Base-by-base conservation (phyloP, 2,113 vertebrate species). In the Cathartes aura region DNA sequence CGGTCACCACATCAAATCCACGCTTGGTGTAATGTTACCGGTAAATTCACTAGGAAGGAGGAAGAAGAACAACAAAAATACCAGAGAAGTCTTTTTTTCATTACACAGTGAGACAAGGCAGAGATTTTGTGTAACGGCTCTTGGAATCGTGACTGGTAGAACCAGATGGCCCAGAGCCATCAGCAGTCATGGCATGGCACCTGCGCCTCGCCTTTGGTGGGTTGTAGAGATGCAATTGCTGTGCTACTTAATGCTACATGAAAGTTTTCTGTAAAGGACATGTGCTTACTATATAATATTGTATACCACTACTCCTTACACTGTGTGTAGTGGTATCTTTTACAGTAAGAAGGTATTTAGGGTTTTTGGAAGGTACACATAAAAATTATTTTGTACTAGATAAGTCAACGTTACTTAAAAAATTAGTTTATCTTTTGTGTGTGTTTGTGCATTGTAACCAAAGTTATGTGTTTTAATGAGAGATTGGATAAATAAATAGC, bases 161-260 rank as follows among this genome's bases (percentile, higher is more conserved):
- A 60, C 14, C 24, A 80, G 71, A 64, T 23, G 32, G 10, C 36
- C 5, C 34, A 82, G 42, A 27, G 4, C 4, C 40, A 52, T 9
- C 40, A 8, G 3, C 16, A 73, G 18, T 15, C 60, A 47, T 18
- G n/a, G 34, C 40, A 66, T 5, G 7, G 8, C 40, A 58, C 8
- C 40, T 2, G 0, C 4, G 0, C 8, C 27, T 56, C 4, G 0
- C 8, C 27, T 56, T 58, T 2, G 9, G 45, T 48, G 38, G 15
- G 11, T 3, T 40, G 17, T 24, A 43, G 50, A 74, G 29, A 36
- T 91, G 43, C 8, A 53, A 23, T 3, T 62, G 27, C 20, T 75
- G 8, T 40, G 26, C 22, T 89, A n/a, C 55, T 43, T 62, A 56
- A 34, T 76, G 23, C 15, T 27, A n/a, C 5, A 29, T 20, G 3